These are phyloP conservation scores for Phalera bucephala DNA, from an alignment of 2,888 invertebrate species.

Conservation along the genomic window DNA sequence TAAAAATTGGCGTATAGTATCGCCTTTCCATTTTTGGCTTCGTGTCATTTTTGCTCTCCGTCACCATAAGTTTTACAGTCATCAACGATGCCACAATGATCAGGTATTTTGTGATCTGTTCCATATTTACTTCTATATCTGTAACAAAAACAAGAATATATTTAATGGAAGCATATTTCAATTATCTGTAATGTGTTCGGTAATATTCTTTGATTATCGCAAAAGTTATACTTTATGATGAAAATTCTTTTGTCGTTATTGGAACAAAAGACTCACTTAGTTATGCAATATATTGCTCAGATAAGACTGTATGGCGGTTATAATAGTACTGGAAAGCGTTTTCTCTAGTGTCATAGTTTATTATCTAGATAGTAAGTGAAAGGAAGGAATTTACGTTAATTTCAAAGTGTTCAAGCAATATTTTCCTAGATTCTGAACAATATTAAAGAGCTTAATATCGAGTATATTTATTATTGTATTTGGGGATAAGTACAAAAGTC, in stretches of 20 bases:
- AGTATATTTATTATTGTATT: too few species aligned
- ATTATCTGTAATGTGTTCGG: slow-evolving; percentile 9
- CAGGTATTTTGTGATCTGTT: slow-evolving; percentile 62
- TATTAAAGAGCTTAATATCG: too few species aligned
- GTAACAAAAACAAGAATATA: slow-evolving; percentile 41
- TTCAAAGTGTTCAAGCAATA: too few species aligned
- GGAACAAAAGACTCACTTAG: slow-evolving; percentile 3
- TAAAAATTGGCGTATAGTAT: slow-evolving; percentile 65
- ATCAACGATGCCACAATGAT: slow-evolving; percentile 69
- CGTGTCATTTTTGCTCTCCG: slow-evolving; percentile 67
- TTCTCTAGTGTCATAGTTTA: slow-evolving; percentile 24
- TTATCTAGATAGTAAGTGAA: too few species aligned
- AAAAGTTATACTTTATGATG: slow-evolving; percentile 16
- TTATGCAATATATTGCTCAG: slow-evolving; percentile 17
- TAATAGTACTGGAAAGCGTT: slow-evolving; percentile 15
- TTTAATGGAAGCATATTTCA: too few species aligned
- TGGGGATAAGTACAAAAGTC: too few species aligned
- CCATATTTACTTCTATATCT: slow-evolving; percentile 53
- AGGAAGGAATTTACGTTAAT: too few species aligned
- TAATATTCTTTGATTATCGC: slow-evolving; percentile 12
- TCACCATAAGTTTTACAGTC: slow-evolving; percentile 65
- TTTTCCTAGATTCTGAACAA: too few species aligned
- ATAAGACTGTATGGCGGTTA: slow-evolving; percentile 18
- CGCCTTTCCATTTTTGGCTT: slow-evolving; percentile 59
- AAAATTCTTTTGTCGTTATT: slow-evolving; percentile 17